Base-by-base conservation (phyloP, 2,797 vertebrate genomes). In the Octomys mimax region DNA sequence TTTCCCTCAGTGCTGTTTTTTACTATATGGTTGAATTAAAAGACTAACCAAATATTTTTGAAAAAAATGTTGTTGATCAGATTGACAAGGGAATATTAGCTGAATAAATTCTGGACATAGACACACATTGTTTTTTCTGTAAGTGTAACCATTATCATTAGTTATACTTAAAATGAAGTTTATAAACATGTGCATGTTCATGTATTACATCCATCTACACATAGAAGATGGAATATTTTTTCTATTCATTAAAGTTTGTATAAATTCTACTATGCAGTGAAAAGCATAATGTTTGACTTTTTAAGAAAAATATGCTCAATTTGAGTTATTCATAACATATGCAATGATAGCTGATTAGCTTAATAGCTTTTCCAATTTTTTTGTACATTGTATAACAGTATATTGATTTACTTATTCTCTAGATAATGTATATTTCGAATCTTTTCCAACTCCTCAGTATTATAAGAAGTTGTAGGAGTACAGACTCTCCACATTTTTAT, bases 41-140 rank as follows among this genome's bases (percentile, higher is more conserved):
- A 61, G 10, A 39, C 24, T 79, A 80, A 18, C 33, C 49, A 16
- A 91, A 78, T 61, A 16, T 52, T 62, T 85, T 36, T 16, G 36
- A 59, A 59, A 68, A 31, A 70, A 9, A 49, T 31, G 14, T 64
- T 46, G 49, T 22, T 89, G 42, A 46, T 42, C 12, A 21, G 2
- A 26, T 66, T 52, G 16, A 83, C 42, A 57, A 42, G 3, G 71
- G 11, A 62, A 33, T 79, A n/a, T 71, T 42, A 73, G 70, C 24
- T 9, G 1, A 89, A 92, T 95, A 97, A 88, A 89, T 94, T 92
- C 28, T 91, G 86, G n/a, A 39, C 31, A 95, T 26, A n/a, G 90
- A 89, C 2, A 61, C 89, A 46, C 68, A 33, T 5, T 28, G 77
- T 97, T 39, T 94, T 86, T 97, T 92, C 33, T 54, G 2, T 52